Evolutionary conservation across 2,888 invertebrate species (phyloP), one percentile per base, ranked within the genome.

Genomic region (Zygaena filipendulae): DNA sequence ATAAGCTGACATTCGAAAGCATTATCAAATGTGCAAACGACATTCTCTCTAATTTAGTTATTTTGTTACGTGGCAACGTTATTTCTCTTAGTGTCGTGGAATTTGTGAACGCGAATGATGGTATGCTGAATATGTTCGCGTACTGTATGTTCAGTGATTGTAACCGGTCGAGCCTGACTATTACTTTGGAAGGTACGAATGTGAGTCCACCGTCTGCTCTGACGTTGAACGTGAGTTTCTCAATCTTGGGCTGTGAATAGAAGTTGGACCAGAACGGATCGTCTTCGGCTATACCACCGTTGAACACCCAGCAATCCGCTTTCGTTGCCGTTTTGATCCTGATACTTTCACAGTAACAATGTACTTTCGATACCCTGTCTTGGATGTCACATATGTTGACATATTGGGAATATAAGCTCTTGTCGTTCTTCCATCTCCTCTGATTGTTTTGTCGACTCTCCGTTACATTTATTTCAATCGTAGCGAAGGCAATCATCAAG

Each of bases 281-380:
- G 39, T 87, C 87, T 45, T 87, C 87, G 22, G 82, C 82, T n/a
- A 85, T 82, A 4, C 86, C 86, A 3, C 83, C 82, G 35, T 85
- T 85, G 60, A 90, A 87, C 4, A 92, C 84, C 85, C 87, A 86
- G 53, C 92, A 93, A 50, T 88, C 89, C 2, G 88, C 89, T 42
- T 86, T 86, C 11, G 86, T 86, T 2, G 88, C 88, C 2, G 70
- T 70, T 49, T 77, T 69, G 24, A 77, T 63, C 44, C 80, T 80
- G 25, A 74, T 74, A 23, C 71, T 82, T 45, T 85, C 83, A 53
- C 90, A 90, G 47, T 85, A 84, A 53, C 90, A 90, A 49, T 83
- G 86, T 30, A 87, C 77, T 44, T 85, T 84, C 1, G 82, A 72
- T 3, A 74, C 72, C 35, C 72, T 61, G 33, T 70, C 79, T 43